Percentiles rank a stretch among this genome's conserved stretches.
Evolutionary conservation across 2,113 vertebrate species (phyloP).

Genomic region (Trogon melanurus): DNA sequence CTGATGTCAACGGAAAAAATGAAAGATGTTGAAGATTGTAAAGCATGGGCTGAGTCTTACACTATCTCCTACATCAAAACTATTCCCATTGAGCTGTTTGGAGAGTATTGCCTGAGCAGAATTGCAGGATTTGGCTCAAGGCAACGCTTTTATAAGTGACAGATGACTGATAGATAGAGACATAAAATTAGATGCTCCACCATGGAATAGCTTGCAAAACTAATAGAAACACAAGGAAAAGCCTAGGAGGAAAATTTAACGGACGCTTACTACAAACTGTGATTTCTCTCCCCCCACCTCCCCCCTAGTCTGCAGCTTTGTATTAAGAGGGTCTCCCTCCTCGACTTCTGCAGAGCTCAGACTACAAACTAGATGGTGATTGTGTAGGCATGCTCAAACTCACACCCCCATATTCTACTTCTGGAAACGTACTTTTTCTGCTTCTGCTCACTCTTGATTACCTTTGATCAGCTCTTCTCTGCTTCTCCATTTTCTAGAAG

Average conservation of each 20-base stretch:
- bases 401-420: not conserved
- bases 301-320: not conserved
- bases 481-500: not conserved
- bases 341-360: not conserved
- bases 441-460: not conserved
- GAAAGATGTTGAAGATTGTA: not conserved
- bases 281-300: not conserved
- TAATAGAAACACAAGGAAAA: not conserved
- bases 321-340: not conserved
- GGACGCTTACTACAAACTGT: not conserved
- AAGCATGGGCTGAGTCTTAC: not conserved
- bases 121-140: not conserved
- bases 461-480: not conserved
- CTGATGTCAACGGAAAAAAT: not conserved
- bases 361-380: not conserved
- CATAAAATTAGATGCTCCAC: not conserved
- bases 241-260: not conserved
- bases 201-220: not conserved
- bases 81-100: not conserved
- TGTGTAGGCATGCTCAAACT: not conserved
- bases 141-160: not conserved
- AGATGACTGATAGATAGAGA: not conserved
- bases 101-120: not conserved
- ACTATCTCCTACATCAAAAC: not conserved
- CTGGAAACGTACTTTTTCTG: not conserved